A percentile compares a stretch with the other conserved stretches of the same genome.
Evolutionary conservation across 2,113 vertebrate genomes (phyloP).

Genomic region (Strix aluco): DNA sequence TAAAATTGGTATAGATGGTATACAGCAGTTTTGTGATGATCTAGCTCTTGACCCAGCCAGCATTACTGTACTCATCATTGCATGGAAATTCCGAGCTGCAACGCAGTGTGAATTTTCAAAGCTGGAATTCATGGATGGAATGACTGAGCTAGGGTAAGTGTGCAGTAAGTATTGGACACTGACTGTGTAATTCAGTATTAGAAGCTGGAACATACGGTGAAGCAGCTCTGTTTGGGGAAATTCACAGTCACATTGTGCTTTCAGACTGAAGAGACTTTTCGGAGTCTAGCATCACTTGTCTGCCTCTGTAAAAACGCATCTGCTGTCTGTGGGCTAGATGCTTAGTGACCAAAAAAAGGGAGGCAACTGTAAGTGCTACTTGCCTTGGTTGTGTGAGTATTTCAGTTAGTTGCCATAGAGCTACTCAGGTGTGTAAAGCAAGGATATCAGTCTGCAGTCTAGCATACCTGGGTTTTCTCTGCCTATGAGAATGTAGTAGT

Average conservation of each 20-base stretch:
- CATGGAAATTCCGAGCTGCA: constrained; percentile 86
- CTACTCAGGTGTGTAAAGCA: not conserved
- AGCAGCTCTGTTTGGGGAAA: not conserved
- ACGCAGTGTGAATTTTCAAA: constrained; percentile 88
- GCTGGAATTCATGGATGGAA: constrained; percentile 86
- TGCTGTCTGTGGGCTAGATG: not conserved
- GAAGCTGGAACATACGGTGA: not conserved
- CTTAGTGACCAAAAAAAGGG: not conserved
- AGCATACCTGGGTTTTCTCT: not conserved
- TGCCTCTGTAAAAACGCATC: not conserved
- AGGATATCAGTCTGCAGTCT: not conserved
- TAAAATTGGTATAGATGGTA: constrained; percentile 88
- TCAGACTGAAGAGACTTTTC: not conserved
- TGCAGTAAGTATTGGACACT: not conserved
- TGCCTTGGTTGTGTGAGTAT: not conserved
- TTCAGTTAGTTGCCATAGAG: not conserved
- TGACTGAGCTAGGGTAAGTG: constrained; percentile 85
- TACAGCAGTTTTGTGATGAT: constrained; percentile 88
- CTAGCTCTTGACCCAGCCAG: constrained; percentile 85
- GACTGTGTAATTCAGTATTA: not conserved
- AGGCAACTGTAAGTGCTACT: not conserved
- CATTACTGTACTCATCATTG: constrained; percentile 85
- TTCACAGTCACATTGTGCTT: not conserved
- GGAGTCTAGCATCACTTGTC: not conserved
- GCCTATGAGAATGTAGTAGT: not conserved